Evolutionary conservation across 2,888 invertebrate species (phyloP).

Genomic region (Orthosia incerta): DNA sequence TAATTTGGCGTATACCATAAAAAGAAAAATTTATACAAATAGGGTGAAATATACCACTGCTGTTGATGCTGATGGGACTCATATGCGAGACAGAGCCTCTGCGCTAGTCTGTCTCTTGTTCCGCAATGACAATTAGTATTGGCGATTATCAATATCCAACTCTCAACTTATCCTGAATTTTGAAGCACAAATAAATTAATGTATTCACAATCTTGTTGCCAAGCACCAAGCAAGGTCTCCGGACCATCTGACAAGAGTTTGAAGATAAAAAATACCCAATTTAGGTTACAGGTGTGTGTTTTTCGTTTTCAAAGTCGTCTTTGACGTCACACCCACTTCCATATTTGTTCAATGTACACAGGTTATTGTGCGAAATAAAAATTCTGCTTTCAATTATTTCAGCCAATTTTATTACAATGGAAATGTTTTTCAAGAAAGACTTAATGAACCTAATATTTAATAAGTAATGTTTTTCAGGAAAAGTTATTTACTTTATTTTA

Average conservation of each 20-base stretch:
- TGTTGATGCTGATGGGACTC: no score
- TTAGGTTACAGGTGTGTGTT: conserved; percentile 61
- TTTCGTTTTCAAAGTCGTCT: conserved; percentile 58
- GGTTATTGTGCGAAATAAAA: conserved; percentile 16
- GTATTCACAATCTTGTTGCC: conserved; percentile 9
- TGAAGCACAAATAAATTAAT: conserved; percentile 3
- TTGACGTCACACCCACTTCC: conserved; percentile 53
- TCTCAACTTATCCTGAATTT: neutral
- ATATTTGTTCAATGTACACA: conserved; percentile 36
- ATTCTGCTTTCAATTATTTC: conserved; percentile 37
- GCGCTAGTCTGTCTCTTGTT: no score
- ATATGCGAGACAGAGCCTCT: no score
- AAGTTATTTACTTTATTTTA: no score
- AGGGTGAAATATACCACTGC: no score
- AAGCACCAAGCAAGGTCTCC: conserved; percentile 19
- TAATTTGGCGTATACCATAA: no score
- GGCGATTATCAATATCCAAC: neutral
- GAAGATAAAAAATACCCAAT: conserved; percentile 57
- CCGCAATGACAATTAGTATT: neutral
- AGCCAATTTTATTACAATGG: conserved; percentile 21
- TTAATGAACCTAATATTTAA: neutral
- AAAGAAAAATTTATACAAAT: no score
- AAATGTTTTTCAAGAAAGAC: neutral
- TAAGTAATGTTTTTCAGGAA: no score
- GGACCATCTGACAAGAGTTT: conserved; percentile 7